Conservation (phyloP, 1,140 invertebrate species). For the Bombus superbus region DNA sequence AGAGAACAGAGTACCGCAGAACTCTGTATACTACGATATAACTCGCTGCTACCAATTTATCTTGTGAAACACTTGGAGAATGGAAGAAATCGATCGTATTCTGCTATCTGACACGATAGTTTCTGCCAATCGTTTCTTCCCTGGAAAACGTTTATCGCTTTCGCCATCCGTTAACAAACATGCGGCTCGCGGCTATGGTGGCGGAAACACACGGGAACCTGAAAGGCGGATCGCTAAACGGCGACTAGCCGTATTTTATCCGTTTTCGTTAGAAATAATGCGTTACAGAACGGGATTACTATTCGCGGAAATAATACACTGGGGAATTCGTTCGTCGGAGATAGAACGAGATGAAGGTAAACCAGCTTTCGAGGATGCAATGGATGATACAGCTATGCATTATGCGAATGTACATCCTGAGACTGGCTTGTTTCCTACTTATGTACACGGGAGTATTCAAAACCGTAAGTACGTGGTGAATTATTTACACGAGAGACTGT, state of each 20-base stretch:
- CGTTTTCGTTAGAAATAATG: constrained; percentile 1
- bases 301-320: constrained; percentile 12
- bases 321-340: not conserved
- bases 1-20: too few species aligned
- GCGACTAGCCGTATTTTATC: not conserved
- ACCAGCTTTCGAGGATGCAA: constrained; percentile 7
- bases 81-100: not conserved
- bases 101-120: not conserved
- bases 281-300: constrained; percentile 17
- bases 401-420: constrained; percentile 1
- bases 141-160: not conserved
- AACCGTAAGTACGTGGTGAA: not conserved
- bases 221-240: not conserved
- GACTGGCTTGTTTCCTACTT: not conserved
- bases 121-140: not conserved
- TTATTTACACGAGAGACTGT: not conserved
- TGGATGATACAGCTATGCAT: constrained; percentile 5
- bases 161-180: not conserved
- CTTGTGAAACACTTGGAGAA: too few species aligned
- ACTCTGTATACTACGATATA: not conserved
- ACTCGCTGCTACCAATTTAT: not conserved
- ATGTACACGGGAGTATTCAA: not conserved
- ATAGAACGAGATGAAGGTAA: not conserved
- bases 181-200: not conserved
- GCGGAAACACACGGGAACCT: not conserved